Percentiles rank a stretch among this genome's conserved stretches.
Evolutionary conservation across 2,113 vertebrate genomes (phyloP).

Genomic region (Chaetops frenatus): DNA sequence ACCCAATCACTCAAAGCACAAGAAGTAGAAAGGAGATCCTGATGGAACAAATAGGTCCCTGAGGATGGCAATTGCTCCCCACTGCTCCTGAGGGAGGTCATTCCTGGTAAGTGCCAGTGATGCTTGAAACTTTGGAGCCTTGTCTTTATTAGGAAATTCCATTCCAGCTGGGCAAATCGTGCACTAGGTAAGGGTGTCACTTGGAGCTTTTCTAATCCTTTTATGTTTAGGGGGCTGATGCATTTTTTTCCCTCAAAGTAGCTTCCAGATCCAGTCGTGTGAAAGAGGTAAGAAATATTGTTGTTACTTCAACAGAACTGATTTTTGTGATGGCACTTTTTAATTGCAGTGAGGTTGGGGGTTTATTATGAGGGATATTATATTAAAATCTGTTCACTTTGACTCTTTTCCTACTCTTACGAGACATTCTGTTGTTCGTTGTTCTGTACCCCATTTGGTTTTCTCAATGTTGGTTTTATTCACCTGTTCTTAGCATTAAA

Average conservation of each 20-base stretch:
- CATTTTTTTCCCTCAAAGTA: background rate
- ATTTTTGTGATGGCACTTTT: background rate
- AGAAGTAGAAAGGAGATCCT: background rate
- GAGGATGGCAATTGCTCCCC: background rate
- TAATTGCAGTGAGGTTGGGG: background rate
- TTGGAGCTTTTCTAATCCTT: background rate
- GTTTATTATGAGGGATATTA: background rate
- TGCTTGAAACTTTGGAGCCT: background rate
- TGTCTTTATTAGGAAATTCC: background rate
- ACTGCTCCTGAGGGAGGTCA: background rate
- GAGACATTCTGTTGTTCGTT: background rate
- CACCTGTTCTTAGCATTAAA: background rate
- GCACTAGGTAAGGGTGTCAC: background rate
- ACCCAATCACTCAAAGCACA: background rate
- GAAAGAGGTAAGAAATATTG: background rate
- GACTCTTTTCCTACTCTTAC: background rate
- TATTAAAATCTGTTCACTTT: background rate
- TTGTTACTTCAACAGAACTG: background rate
- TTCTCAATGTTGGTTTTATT: background rate
- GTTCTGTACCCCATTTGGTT: background rate
- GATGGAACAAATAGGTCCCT: background rate
- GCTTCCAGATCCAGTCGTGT: rapidly evolving
- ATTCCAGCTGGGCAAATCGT: background rate
- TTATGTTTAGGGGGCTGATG: background rate
- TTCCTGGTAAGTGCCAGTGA: background rate